A percentile compares a stretch with the other conserved stretches of the same genome.
Conservation (phyloP, 1,140 invertebrate genomes). For the Lordiphosa collinella region DNA sequence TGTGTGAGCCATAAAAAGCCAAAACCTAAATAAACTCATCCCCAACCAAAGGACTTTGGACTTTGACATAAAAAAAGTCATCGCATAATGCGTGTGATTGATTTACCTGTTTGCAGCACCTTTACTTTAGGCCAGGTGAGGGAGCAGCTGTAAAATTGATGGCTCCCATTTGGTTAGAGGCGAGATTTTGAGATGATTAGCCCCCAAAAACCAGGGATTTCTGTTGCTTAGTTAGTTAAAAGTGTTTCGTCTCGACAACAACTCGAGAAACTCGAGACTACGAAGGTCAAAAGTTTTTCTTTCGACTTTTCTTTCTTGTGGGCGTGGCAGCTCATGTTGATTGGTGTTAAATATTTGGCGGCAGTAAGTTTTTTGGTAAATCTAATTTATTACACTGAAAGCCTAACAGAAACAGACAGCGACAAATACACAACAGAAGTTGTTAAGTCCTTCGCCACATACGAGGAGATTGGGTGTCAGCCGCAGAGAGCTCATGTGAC, state of each 20-base stretch:
- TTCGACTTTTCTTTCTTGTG: conserved; percentile 15
- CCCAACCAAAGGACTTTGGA: conserved; percentile 10
- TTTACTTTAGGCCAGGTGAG: conserved; percentile 20
- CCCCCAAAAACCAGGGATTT: conserved; percentile 7
- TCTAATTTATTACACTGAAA: conserved; percentile 74
- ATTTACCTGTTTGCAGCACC: conserved; percentile 64
- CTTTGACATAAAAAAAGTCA: conserved; percentile 52
- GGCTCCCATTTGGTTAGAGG: conserved; percentile 51
- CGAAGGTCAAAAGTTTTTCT: conserved; percentile 59
- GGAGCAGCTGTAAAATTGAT: conserved; percentile 48
- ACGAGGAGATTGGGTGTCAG: conserved; percentile 17
- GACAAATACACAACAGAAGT: conserved; percentile 15
- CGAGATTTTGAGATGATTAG: conserved; percentile 42
- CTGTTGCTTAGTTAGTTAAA: conserved; percentile 59
- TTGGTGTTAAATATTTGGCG: conserved; percentile 75
- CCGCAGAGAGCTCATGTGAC: conserved; percentile 35
- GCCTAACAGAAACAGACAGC: conserved; percentile 38
- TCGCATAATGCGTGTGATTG: conserved; percentile 66
- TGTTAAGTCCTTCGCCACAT: conserved; percentile 23
- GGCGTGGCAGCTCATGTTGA: conserved; percentile 42
- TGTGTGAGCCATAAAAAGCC: conserved; percentile 49
- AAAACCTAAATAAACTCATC: conserved; percentile 33
- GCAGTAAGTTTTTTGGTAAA: conserved; percentile 56
- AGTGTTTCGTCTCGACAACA: conserved; percentile 66
- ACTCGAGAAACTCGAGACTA: conserved; percentile 36